phyloP scores from a whole-genome alignment of 2,888 invertebrate species.

The Bombylius major region DNA sequence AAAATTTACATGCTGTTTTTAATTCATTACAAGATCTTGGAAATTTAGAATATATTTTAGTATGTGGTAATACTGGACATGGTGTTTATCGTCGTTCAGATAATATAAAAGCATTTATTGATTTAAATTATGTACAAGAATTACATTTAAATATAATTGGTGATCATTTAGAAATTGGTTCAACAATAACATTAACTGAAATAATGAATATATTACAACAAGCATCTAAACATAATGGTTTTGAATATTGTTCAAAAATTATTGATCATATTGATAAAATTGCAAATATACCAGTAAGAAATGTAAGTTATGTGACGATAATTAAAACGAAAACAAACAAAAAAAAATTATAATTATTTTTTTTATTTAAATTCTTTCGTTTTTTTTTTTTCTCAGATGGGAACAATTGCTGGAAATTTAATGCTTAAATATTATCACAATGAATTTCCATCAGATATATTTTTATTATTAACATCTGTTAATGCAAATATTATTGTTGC shows the following conservation, averaged over 20 bases:
- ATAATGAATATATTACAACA: constrained; percentile 34
- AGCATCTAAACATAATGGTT: constrained; percentile 32
- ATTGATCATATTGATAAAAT: constrained; percentile 42
- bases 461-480: constrained; percentile 30
- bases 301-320: constrained; percentile 34
- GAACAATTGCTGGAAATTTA: constrained; percentile 52
- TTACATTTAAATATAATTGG: constrained; percentile 39
- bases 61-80: constrained; percentile 59
- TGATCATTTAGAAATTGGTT: constrained; percentile 16
- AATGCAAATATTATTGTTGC: constrained; percentile 32
- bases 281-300: constrained; percentile 48
- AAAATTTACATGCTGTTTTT: constrained; percentile 5
- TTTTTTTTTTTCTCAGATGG: constrained; percentile 34
- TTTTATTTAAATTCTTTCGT: neutral
- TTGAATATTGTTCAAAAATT: constrained; percentile 40
- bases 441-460: constrained; percentile 54
- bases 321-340: too few relatives aligned
- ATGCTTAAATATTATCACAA: constrained; percentile 49
- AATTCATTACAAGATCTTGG: neutral
- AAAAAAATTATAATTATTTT: too few relatives aligned
- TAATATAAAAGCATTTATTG: constrained; percentile 43
- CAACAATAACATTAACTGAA: constrained; percentile 39
- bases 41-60: neutral
- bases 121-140: constrained; percentile 46
- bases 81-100: constrained; percentile 41